phyloP scores from a whole-genome alignment of 1,140 invertebrate species.

The Leptoteleia sp. region DNA sequence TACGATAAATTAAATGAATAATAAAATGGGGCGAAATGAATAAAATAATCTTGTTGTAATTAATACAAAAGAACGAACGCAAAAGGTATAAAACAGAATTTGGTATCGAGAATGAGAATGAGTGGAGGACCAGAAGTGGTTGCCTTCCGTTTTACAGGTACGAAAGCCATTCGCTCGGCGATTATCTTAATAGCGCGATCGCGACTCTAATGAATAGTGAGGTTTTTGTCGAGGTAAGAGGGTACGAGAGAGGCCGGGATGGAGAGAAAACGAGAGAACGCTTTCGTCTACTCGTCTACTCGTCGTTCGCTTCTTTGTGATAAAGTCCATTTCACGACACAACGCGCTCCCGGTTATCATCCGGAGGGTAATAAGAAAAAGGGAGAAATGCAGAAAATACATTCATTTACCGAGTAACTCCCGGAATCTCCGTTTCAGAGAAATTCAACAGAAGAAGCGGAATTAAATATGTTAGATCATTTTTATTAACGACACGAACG shows the following conservation, averaged over 20 bases:
- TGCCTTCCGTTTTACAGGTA: constrained; percentile 60
- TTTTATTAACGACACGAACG: too few species aligned
- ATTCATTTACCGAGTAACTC: constrained; percentile 4
- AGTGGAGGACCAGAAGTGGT: constrained; percentile 50
- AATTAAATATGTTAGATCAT: too few species aligned
- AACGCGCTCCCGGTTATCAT: constrained; percentile 54
- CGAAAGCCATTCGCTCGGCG: constrained; percentile 66
- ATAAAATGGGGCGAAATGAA: too few species aligned
- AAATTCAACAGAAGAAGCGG: not conserved
- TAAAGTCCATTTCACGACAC: constrained; percentile 57
- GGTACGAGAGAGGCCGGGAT: constrained; percentile 16
- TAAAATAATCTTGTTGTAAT: too few species aligned
- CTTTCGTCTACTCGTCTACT: constrained; percentile 43
- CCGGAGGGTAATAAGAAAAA: constrained; percentile 26
- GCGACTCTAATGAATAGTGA: constrained; percentile 77
- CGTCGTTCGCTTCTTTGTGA: constrained; percentile 54
- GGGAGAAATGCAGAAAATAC: constrained; percentile 18
- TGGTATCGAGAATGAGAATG: constrained; percentile 37
- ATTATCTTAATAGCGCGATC: constrained; percentile 77
- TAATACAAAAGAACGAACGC: too few species aligned
- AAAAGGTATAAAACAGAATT: too few species aligned
- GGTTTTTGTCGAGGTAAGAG: constrained; percentile 71
- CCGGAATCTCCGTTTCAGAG: constrained; percentile 26
- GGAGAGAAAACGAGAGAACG: constrained; percentile 47
- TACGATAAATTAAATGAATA: too few species aligned